Percentiles rank a stretch among this genome's conserved stretches.
phyloP scores from a whole-genome alignment of 2,888 invertebrate genomes.

The Cryptocheilus praepositus region DNA sequence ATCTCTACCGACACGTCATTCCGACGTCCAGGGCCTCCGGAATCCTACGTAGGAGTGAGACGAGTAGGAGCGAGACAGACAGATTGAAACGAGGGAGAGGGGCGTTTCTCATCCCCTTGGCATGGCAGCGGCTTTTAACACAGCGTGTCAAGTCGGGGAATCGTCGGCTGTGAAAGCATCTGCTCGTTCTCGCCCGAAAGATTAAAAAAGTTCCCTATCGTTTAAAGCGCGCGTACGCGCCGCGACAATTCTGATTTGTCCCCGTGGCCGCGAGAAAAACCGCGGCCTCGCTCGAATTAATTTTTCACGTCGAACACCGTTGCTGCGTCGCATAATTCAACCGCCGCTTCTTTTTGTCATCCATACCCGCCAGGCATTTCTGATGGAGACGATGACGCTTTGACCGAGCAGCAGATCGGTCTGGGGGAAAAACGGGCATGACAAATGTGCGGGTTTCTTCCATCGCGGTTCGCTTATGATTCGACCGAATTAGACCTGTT shows the following conservation, averaged over 20 bases:
- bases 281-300: neutral
- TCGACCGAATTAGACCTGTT: too few relatives aligned
- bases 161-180: conserved; percentile 42
- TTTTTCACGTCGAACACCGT: conserved; percentile 1
- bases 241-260: too few relatives aligned
- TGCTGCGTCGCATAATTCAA: too few relatives aligned
- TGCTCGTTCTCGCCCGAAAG: conserved; percentile 42
- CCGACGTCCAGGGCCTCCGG: conserved; percentile 41
- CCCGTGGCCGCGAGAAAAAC: conserved; percentile 13
- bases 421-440: too few relatives aligned
- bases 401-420: too few relatives aligned
- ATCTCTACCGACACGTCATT: conserved; percentile 53
- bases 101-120: conserved; percentile 28
- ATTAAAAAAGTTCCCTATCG: conserved; percentile 41
- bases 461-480: too few relatives aligned
- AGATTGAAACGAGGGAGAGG: conserved; percentile 18
- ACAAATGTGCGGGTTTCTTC: too few relatives aligned
- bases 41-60: conserved; percentile 26
- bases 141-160: conserved; percentile 41
- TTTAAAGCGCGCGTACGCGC: conserved; percentile 6
- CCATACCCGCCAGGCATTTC: too few relatives aligned
- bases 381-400: too few relatives aligned
- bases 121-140: conserved; percentile 42
- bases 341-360: too few relatives aligned
- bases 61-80: neutral